Evolutionary conservation across 2,888 invertebrate species (phyloP), one percentile per base, ranked within the genome.

Genomic region (Chrysina gloriosa): DNA sequence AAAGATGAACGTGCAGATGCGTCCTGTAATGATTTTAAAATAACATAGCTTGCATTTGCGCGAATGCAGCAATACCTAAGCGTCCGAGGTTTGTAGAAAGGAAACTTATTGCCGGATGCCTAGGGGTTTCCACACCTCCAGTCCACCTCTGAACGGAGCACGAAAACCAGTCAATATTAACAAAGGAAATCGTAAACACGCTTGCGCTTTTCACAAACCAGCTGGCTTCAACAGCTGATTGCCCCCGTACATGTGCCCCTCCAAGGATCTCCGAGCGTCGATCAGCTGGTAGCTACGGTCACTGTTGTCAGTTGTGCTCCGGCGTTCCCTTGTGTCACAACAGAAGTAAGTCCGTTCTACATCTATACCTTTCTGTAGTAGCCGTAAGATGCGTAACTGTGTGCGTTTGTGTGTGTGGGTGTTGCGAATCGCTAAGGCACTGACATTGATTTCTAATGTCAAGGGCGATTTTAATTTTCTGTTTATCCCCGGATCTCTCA

Each of bases 241-340:
- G 69, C 67, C 70, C 72, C 70, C 70, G 66, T 69, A 31, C 68
- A 67, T 73, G 64, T 71, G 66, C 58, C 69, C 72, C 65, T 48
- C 45, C 65, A 50, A 36, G 36, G 29, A 45, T 19, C 39, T 36
- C 65, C 52, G 58, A 42, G 66, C 67, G 58, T 45, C 68, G 73
- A 77, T 77, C 77, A 77, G 76, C 76, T 77, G 76, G 74, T 70
- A 71, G 65, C 23, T 48, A 69, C 70, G 73, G 71, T 72, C 70
- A 69, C 69, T 71, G 69, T 74, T 77, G 77, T 75, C 76, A 77
- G 76, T 74, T 77, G 77, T 77, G 77, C 75, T 75, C 74, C 74
- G 77, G 74, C 74, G 73, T 77, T 71, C 72, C 73, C 69, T 69
- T 72, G 74, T 72, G 70, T 74, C 63, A 66, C 69, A 74, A 69